phyloP scores from a whole-genome alignment of 2,888 invertebrate genomes.

The Melanostoma scalare region DNA sequence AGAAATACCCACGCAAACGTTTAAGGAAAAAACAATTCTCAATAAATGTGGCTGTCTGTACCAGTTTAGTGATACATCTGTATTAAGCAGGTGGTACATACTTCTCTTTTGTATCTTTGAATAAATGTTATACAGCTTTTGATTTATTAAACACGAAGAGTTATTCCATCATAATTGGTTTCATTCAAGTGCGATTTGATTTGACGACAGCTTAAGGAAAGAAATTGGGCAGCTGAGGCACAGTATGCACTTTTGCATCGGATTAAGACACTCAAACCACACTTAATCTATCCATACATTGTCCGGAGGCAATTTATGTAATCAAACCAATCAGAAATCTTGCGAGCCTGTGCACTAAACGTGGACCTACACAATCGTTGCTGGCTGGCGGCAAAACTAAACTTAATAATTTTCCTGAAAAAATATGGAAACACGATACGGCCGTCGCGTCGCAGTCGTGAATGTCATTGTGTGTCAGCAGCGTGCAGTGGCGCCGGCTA shows the following conservation, averaged over 20 bases:
- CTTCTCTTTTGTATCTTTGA: too few species aligned
- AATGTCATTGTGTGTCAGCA: constrained; percentile 51
- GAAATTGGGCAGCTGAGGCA: too few species aligned
- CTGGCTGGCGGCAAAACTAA: constrained; percentile 8
- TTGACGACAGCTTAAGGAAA: too few species aligned
- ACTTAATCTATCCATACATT: constrained; percentile 35
- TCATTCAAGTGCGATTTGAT: too few species aligned
- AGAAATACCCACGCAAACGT: constrained; percentile 61
- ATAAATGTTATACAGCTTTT: too few species aligned
- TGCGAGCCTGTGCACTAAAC: neutral
- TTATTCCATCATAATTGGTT: too few species aligned
- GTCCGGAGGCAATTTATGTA: constrained; percentile 53
- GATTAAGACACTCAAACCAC: constrained; percentile 52
- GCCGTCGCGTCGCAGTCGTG: too few species aligned
- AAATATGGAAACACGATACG: constrained; percentile 37
- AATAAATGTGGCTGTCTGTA: too few species aligned
- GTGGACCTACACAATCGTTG: neutral
- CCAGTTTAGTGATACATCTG: too few species aligned
- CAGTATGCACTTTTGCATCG: too few species aligned
- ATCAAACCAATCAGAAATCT: constrained; percentile 47
- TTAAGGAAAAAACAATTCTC: constrained; percentile 28
- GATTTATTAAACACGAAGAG: too few species aligned
- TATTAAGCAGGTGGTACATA: too few species aligned
- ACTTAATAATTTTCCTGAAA: constrained; percentile 37
- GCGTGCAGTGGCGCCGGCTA: constrained; percentile 30